Evolutionary conservation across 2,113 vertebrate species (phyloP).

Genomic region (Camarhynchus parvulus): DNA sequence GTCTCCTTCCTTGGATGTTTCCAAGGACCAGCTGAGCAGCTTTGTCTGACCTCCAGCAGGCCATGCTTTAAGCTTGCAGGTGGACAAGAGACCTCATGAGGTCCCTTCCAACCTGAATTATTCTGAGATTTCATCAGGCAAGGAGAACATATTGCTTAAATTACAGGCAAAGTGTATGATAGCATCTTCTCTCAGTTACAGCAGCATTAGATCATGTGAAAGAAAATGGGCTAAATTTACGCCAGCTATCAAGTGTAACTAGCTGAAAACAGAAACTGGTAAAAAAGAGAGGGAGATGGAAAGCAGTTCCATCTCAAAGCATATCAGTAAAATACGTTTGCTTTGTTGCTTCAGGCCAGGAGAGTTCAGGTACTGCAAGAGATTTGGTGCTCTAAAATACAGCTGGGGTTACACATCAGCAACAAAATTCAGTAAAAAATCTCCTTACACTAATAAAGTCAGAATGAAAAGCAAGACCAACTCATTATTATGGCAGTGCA

Average conservation of each 20-base stretch:
- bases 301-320: not conserved
- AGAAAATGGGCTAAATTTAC: conserved; percentile 9
- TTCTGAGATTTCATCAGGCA: not conserved
- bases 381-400: conserved; percentile 10
- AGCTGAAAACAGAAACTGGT: not conserved
- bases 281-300: not conserved
- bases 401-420: not conserved
- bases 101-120: not conserved
- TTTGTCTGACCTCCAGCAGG: not conserved
- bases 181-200: not conserved
- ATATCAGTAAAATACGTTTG: not conserved
- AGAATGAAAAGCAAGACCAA: not conserved
- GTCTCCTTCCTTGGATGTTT: not conserved
- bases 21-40: not conserved
- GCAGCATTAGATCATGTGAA: not conserved
- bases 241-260: not conserved
- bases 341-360: conserved; percentile 3
- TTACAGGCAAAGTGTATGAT: not conserved
- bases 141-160: not conserved
- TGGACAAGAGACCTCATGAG: not conserved
- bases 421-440: not conserved
- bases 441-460: not conserved
- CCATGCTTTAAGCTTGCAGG: not conserved
- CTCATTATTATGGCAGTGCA: not conserved
- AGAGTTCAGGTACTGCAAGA: not conserved